Percentiles rank a stretch among this genome's conserved stretches.
These are phyloP conservation scores for Myripristis jacobus DNA, from an alignment of 2,797 vertebrate species.

Conservation along the genomic window DNA sequence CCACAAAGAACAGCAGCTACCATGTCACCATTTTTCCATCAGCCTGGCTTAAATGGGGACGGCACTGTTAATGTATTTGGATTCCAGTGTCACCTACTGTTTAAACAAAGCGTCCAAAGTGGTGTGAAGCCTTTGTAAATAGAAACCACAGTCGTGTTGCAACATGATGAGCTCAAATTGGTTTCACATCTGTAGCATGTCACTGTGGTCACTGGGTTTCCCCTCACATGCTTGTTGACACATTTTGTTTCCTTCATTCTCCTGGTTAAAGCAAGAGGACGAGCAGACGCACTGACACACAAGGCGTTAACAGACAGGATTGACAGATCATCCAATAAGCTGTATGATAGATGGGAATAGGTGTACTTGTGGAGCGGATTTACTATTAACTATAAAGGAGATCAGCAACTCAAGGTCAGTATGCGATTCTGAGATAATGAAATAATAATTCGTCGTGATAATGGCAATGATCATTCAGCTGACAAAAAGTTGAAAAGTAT, in stretches of 20 bases:
- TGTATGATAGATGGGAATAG: too few relatives aligned
- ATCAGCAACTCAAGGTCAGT: conserved; percentile 52
- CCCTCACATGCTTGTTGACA: conserved; percentile 32
- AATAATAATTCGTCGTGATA: not conserved
- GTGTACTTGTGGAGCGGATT: not conserved
- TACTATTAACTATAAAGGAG: not conserved
- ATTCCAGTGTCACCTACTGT: not conserved
- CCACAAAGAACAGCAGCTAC: not conserved
- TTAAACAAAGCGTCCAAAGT: too few relatives aligned
- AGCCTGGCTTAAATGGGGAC: too few relatives aligned
- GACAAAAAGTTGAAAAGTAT: not conserved
- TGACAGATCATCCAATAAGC: not conserved
- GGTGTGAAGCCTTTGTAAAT: too few relatives aligned
- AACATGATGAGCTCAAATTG: not conserved
- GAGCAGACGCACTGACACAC: not conserved
- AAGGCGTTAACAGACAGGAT: not conserved
- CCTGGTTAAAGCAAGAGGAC: not conserved
- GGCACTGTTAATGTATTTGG: too few relatives aligned
- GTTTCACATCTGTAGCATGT: conserved; percentile 16
- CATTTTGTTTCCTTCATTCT: not conserved
- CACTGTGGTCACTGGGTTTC: conserved; percentile 44
- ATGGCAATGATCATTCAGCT: not conserved
- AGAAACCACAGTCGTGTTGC: not conserved
- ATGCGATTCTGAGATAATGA: not conserved
- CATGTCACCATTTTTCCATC: not conserved